phyloP scores from a whole-genome alignment of 2,888 invertebrate genomes.

The Scelioninae gen. 2 region DNA sequence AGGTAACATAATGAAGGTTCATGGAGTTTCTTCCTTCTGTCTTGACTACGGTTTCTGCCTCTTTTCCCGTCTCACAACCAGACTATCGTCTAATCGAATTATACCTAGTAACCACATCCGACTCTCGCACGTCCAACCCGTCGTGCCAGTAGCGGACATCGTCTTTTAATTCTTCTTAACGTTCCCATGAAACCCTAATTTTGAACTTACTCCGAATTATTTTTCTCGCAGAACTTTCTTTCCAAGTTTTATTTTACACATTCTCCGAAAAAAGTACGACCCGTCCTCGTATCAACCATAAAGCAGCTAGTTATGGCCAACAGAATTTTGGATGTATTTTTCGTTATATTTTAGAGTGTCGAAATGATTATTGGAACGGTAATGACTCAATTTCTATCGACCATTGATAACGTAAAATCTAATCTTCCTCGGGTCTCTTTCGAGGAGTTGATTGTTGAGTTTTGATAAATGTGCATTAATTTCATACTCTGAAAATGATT shows the following conservation, averaged over 20 bases:
- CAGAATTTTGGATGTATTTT: conserved; percentile 7
- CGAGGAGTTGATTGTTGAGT: too few species aligned
- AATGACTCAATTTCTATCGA: too few species aligned
- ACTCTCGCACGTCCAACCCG: conserved; percentile 58
- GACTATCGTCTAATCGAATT: conserved; percentile 73
- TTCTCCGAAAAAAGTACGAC: conserved; percentile 35
- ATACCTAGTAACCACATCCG: conserved; percentile 68
- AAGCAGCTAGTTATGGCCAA: conserved; percentile 30
- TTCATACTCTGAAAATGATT: too few species aligned
- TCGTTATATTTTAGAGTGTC: background rate
- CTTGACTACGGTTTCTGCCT: conserved; percentile 61
- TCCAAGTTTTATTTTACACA: conserved; percentile 54
- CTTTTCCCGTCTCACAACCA: conserved; percentile 64
- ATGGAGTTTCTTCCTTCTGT: conserved; percentile 67
- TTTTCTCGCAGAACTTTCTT: conserved; percentile 49
- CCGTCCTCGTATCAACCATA: conserved; percentile 28
- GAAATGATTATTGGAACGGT: too few species aligned
- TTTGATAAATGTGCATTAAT: too few species aligned
- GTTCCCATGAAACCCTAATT: conserved; percentile 59
- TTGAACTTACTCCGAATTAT: conserved; percentile 58
- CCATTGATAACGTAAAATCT: too few species aligned
- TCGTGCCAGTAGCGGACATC: conserved; percentile 56
- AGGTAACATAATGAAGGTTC: conserved; percentile 74
- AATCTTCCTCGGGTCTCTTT: too few species aligned
- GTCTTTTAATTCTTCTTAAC: conserved; percentile 61